Evolutionary conservation across 2,888 invertebrate species (phyloP).

Genomic region (Odontocolon sp.): DNA sequence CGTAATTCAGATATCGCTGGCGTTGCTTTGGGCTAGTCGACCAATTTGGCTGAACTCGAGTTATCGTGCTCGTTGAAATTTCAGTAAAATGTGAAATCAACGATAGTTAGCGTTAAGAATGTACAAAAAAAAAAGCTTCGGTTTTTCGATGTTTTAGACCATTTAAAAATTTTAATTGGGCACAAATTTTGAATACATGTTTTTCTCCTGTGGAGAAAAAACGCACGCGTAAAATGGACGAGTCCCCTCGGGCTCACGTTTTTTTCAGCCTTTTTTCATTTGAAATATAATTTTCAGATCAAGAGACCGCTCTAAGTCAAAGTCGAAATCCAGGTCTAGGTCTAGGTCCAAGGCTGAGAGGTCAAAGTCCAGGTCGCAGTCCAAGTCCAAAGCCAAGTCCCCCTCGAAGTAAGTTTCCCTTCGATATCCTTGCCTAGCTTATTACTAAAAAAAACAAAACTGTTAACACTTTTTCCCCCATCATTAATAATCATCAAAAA

Average conservation of each 20-base stretch:
- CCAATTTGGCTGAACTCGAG: constrained; percentile 22
- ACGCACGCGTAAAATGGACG: not conserved
- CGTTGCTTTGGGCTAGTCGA: constrained; percentile 73
- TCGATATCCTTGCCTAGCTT: constrained; percentile 13
- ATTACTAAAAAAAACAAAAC: not conserved
- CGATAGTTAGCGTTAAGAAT: not conserved
- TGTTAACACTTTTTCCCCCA: not conserved
- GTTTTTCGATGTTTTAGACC: not conserved
- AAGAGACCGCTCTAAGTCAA: constrained; percentile 85
- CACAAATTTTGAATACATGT: not conserved
- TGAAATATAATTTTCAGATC: constrained; percentile 82
- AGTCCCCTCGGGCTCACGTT: constrained; percentile 21
- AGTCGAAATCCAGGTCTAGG: constrained; percentile 85
- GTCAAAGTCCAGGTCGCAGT: constrained; percentile 83
- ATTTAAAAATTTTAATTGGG: not conserved
- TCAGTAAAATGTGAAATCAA: constrained; percentile 7
- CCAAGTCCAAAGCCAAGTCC: constrained; percentile 82
- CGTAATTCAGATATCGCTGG: constrained; percentile 54
- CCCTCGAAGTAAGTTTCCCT: constrained; percentile 80
- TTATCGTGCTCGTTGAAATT: not conserved
- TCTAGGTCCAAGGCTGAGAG: constrained; percentile 83
- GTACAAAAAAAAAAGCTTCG: not conserved
- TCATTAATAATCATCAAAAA: not conserved
- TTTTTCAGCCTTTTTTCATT: constrained; percentile 63
- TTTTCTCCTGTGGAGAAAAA: too few species aligned